phyloP scores from a whole-genome alignment of 2,113 vertebrate species.

The Chunga burmeisteri region DNA sequence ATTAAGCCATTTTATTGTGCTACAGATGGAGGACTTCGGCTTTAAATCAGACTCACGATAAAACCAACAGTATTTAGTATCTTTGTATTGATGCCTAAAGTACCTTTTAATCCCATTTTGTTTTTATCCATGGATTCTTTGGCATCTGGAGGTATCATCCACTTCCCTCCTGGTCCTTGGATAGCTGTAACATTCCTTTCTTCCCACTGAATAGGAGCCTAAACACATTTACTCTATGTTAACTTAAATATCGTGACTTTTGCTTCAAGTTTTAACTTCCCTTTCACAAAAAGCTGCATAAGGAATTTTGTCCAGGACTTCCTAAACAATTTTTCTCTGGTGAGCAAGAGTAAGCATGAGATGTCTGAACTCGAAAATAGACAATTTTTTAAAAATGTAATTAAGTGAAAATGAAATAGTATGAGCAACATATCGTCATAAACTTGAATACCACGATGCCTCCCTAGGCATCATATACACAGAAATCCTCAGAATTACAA shows the following conservation, averaged over 20 bases:
- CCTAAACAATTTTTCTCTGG: not conserved
- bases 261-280: not conserved
- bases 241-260: not conserved
- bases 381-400: not conserved
- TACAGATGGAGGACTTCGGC: not conserved
- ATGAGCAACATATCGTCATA: not conserved
- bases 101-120: conserved; percentile 96
- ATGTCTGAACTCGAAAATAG: not conserved
- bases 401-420: not conserved
- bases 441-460: not conserved
- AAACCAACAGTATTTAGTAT: not conserved
- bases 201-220: conserved; percentile 93
- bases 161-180: conserved; percentile 88
- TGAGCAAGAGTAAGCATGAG: not conserved
- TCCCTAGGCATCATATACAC: not conserved
- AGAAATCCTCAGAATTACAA: not conserved
- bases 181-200: conserved; percentile 91
- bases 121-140: conserved; percentile 97
- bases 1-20: not conserved
- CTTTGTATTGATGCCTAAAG: not conserved
- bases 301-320: not conserved
- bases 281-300: not conserved
- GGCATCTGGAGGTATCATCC: conserved; percentile 94
- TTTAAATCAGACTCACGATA: not conserved
- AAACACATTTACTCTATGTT: conserved; percentile 7